These are phyloP conservation scores for Haemorhous mexicanus DNA, from an alignment of 2,113 vertebrate genomes.

Conservation along the genomic window DNA sequence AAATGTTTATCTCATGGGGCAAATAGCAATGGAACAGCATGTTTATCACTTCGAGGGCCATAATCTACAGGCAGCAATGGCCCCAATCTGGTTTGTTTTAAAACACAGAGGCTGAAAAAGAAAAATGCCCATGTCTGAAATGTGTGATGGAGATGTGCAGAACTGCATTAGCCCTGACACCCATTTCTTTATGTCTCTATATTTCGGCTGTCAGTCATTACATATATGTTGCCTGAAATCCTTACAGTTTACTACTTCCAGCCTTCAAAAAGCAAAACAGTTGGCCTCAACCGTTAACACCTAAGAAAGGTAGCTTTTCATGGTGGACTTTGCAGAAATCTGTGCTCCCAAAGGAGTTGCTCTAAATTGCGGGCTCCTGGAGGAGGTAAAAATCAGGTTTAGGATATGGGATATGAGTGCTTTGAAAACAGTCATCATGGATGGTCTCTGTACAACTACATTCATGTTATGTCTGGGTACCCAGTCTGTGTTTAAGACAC, in stretches of 20 bases:
- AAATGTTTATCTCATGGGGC: constrained; percentile 79
- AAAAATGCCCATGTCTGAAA: constrained; percentile 52
- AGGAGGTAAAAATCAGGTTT: not conserved
- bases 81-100: constrained; percentile 63
- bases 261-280: not conserved
- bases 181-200: constrained; percentile 57
- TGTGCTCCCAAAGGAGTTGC: not conserved
- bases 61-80: constrained; percentile 68
- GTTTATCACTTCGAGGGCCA: constrained; percentile 75
- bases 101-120: constrained; percentile 55
- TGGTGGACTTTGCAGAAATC: not conserved
- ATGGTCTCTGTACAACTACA: not conserved
- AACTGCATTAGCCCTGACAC: constrained; percentile 51
- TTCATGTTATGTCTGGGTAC: not conserved
- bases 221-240: constrained; percentile 47
- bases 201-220: constrained; percentile 59
- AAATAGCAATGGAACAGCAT: constrained; percentile 75
- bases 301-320: not conserved
- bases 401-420: not conserved
- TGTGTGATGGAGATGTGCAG: constrained; percentile 47
- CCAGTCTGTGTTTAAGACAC: not conserved
- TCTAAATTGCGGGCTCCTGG: not conserved
- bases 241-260: constrained; percentile 35
- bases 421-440: not conserved
- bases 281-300: not conserved